These are phyloP conservation scores for Pentalonia nigronervosa DNA, from an alignment of 1,140 invertebrate species.

Conservation along the genomic window DNA sequence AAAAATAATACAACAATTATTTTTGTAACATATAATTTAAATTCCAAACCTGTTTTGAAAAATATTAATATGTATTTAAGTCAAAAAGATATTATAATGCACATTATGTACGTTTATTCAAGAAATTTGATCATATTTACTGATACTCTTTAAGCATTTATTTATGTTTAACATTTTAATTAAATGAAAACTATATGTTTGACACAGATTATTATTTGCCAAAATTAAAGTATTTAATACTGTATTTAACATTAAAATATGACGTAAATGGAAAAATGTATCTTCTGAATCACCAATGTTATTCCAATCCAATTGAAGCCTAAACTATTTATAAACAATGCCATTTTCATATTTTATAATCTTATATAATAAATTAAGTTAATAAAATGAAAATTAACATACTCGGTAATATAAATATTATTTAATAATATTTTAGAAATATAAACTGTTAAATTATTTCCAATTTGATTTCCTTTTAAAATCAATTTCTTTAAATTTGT, in stretches of 20 bases:
- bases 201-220: conserved; percentile 21
- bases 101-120: neutral
- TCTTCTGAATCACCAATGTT: conserved; percentile 27
- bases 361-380: neutral
- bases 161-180: neutral
- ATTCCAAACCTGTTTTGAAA: neutral
- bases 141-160: conserved; percentile 40
- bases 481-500: neutral
- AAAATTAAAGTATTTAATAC: conserved; percentile 25
- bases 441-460: neutral
- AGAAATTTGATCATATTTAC: neutral
- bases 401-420: conserved; percentile 42
- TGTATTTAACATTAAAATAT: conserved; percentile 39
- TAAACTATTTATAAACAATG: neutral
- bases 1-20: neutral
- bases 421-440: conserved; percentile 34
- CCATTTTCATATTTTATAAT: neutral
- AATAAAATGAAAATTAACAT: neutral
- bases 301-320: conserved; percentile 43
- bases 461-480: conserved; percentile 52
- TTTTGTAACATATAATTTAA: neutral
- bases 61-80: neutral
- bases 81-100: neutral
- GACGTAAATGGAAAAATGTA: conserved; percentile 32
- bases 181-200: conserved; percentile 7